Evolutionary conservation across 2,888 invertebrate genomes (phyloP).

Genomic region (Pristionchus arcanus): DNA sequence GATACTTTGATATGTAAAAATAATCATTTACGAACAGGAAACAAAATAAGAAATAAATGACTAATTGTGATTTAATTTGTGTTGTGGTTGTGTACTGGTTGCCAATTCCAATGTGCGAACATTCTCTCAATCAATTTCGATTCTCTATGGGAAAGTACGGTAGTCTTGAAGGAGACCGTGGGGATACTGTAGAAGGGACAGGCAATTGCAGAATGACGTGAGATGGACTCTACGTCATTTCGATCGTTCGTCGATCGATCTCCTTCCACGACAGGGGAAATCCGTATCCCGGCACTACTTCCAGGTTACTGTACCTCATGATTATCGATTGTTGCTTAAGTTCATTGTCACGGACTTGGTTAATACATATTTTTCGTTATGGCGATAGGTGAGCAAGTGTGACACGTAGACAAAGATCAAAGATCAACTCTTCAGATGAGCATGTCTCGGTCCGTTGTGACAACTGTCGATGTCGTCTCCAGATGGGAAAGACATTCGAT

Average conservation of each 20-base stretch:
- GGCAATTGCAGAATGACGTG: not conserved
- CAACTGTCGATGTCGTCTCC: slow-evolving; percentile 60
- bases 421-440: slow-evolving; percentile 45
- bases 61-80: not conserved
- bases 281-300: not conserved
- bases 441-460: slow-evolving; percentile 41
- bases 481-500: slow-evolving; percentile 63
- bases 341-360: not conserved
- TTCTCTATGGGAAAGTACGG: not conserved
- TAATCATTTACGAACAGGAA: not conserved
- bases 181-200: not conserved
- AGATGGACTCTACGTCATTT: slow-evolving; percentile 40
- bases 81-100: slow-evolving; percentile 45
- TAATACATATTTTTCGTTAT: not conserved
- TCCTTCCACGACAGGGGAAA: not conserved
- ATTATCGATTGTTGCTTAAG: not conserved
- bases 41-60: slow-evolving; percentile 30
- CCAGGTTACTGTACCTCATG: not conserved
- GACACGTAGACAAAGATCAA: not conserved
- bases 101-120: slow-evolving; percentile 39
- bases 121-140: slow-evolving; percentile 6
- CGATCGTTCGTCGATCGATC: slow-evolving; percentile 45
- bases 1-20: slow-evolving; percentile 43
- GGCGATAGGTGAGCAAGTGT: not conserved
- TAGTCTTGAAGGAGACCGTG: not conserved